Evolutionary conservation across 2,797 vertebrate species (phyloP).

Genomic region (Poeciliopsis infans): DNA sequence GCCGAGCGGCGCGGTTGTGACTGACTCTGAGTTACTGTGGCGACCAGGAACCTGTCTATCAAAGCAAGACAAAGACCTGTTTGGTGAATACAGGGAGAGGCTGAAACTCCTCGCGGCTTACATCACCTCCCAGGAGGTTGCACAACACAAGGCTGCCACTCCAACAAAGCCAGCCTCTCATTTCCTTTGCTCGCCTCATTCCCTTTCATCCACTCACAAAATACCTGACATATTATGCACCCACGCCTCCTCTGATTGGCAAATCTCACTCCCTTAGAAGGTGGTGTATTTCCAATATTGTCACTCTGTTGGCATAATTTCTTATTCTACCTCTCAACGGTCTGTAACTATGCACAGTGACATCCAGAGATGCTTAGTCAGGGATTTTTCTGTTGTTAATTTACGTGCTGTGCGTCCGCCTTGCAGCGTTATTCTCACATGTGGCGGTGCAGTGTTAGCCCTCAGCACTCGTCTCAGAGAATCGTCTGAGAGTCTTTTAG

Average conservation of each 20-base stretch:
- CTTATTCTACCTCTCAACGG: conserved; percentile 28
- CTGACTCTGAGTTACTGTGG: conserved; percentile 32
- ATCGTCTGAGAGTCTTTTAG: background rate
- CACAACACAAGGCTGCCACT: conserved; percentile 66
- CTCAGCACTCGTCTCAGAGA: background rate
- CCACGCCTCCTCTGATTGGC: conserved; percentile 44
- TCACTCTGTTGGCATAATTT: conserved; percentile 34
- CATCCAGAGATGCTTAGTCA: conserved; percentile 72
- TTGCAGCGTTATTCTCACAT: conserved; percentile 8
- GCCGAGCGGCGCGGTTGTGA: conserved; percentile 20
- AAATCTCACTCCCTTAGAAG: conserved; percentile 48
- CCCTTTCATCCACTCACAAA: conserved; percentile 49
- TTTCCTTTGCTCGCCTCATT: conserved; percentile 25
- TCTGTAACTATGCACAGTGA: conserved; percentile 26
- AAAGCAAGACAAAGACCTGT: conserved; percentile 69
- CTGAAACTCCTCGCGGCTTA: conserved; percentile 73
- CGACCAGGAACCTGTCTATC: conserved; percentile 68
- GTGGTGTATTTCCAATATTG: conserved; percentile 43
- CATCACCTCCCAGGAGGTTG: conserved; percentile 71
- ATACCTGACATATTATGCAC: conserved; percentile 57
- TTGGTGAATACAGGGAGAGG: conserved; percentile 75
- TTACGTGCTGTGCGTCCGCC: conserved; percentile 3
- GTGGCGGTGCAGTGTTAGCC: conserved; percentile 2
- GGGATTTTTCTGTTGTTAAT: conserved; percentile 35
- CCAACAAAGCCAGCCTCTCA: conserved; percentile 53